Evolutionary conservation across 2,113 vertebrate genomes (phyloP).

Genomic region (Pelusios castaneus): DNA sequence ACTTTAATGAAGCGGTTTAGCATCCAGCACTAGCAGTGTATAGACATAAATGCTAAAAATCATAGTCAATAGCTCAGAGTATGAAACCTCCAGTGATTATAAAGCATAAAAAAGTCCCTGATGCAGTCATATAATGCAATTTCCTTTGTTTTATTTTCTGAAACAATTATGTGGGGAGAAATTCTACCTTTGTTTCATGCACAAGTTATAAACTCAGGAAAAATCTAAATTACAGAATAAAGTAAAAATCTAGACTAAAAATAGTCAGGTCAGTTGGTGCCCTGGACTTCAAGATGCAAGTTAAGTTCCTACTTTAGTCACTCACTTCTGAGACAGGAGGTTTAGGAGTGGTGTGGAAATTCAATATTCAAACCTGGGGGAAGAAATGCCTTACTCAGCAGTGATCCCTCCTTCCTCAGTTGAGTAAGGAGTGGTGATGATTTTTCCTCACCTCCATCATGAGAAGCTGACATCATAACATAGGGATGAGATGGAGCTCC

Average conservation of each 20-base stretch:
- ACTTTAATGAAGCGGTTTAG: conserved; percentile 15
- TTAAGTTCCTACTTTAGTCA: neutral
- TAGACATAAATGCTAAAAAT: conserved; percentile 6
- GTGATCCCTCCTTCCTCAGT: neutral
- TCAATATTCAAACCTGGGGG: neutral
- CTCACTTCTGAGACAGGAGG: neutral
- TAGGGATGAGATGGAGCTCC: neutral
- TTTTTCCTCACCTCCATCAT: neutral
- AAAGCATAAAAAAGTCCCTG: neutral
- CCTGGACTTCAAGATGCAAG: neutral
- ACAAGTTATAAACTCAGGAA: neutral
- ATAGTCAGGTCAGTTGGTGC: neutral
- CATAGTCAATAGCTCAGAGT: neutral
- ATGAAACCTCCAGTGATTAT: neutral
- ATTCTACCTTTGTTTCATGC: neutral
- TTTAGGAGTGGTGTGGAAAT: neutral
- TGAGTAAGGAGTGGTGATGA: neutral
- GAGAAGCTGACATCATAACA: neutral
- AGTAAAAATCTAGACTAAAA: neutral
- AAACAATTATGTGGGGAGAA: neutral
- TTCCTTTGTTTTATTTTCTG: neutral
- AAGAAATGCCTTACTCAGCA: neutral
- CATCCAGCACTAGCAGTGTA: neutral
- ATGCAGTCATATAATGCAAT: neutral
- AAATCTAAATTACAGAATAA: neutral